phyloP scores from a whole-genome alignment of 1,140 invertebrate genomes.

The Aphelenchoides avenae region DNA sequence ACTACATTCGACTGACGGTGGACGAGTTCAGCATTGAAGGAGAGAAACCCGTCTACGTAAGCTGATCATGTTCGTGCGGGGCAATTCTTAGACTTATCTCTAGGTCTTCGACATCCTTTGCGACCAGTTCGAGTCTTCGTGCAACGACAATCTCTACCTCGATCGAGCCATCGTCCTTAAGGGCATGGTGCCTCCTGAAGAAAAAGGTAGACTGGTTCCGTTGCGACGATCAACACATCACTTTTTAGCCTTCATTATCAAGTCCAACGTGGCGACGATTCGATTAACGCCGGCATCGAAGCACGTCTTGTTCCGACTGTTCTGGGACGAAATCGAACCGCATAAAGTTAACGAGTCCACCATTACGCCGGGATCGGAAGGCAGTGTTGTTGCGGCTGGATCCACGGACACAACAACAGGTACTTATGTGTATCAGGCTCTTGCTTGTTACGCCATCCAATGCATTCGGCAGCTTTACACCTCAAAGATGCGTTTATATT shows the following conservation, averaged over 20 bases:
- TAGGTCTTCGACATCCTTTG: conserved; percentile 4
- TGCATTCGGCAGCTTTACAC: not conserved
- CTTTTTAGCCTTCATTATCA: conserved; percentile 18
- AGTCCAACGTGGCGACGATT: conserved; percentile 24
- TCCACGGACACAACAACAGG: conserved; percentile 13
- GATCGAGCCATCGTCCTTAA: not conserved
- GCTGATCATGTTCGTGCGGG: not conserved
- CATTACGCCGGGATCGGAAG: not conserved
- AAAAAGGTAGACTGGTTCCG: not conserved
- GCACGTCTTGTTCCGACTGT: conserved; percentile 11
- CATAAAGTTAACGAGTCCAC: conserved; percentile 6
- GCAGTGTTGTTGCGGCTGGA: not conserved
- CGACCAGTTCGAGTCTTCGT: not conserved
- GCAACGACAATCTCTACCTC: not conserved
- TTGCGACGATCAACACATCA: not conserved
- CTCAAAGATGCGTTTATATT: conserved; percentile 9
- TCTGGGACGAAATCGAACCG: conserved; percentile 23
- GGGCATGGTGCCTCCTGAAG: not conserved
- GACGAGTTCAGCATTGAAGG: no score
- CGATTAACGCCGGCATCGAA: conserved; percentile 1
- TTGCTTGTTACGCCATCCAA: not conserved
- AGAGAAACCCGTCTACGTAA: no score
- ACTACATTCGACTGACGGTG: conserved; percentile 17
- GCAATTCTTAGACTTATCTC: not conserved
- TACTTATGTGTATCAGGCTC: not conserved